Evolutionary conservation across 2,888 invertebrate genomes (phyloP), one percentile per base, ranked within the genome.

Genomic region (Vandiemenella viatica): DNA sequence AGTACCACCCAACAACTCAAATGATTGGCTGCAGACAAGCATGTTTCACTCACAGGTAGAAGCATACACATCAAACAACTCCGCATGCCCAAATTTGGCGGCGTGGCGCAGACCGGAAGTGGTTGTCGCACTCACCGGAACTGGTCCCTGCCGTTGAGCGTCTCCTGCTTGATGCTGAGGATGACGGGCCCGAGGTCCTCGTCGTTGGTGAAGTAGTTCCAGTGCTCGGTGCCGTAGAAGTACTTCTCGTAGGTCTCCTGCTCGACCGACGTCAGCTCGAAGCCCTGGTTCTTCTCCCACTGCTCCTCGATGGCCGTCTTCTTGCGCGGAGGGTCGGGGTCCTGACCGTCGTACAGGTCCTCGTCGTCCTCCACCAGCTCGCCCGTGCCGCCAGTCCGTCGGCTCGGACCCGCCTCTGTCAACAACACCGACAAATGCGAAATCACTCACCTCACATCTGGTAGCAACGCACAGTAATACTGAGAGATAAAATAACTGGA

Each of bases 151-250:
- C 80, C 79, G 65, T 90, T 91, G 52, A 91, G 75, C 22, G 86
- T 90, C 70, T 92, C 91, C 67, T 92, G 92, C 62, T 92, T 92
- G 60, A 92, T 87, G 56, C 90, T 91, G 55, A 92, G 73, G 61
- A 92, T 91, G 53, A 92, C 88, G n/a, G 92, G 92, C 0, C 92
- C 92, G 37, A 92, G 71, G 66, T 91, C 91, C 64, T 92, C 92
- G 62, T 92, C 92, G 63, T 89, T 91, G 21, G 91, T 90, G 64
- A 92, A 92, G 66, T 92, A 92, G 67, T 92, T 92, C 92, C 92
- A 92, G 62, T 92, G 91, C 61, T 92, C 91, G 1, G 87, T 82
- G 20, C 88, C 87, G 63, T 91, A 91, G 68, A 91, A 92, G 65
- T 92, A 91, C 61, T 87, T 88, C 62, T 92, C 92, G 65, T 91